Conservation (phyloP, 2,113 vertebrate genomes). For the Scomber colias region DNA sequence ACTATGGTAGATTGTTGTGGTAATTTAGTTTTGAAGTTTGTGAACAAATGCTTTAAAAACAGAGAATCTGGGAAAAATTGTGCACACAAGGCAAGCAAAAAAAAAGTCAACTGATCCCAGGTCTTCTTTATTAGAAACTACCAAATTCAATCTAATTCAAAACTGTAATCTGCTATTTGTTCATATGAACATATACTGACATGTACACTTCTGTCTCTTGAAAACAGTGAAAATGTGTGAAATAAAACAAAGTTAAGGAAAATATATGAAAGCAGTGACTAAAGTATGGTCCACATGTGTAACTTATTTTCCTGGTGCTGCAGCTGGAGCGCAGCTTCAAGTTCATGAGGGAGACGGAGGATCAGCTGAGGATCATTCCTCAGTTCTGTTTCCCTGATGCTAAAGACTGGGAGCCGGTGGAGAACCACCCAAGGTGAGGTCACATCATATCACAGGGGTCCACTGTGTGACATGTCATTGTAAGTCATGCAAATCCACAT, state of each 20-base stretch:
- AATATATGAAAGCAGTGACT: not conserved
- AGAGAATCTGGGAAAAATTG: no score
- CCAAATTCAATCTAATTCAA: no score
- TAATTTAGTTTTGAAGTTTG: no score
- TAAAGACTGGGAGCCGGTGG: conserved; percentile 91
- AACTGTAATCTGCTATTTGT: not conserved
- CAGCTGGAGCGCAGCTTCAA: conserved; percentile 92
- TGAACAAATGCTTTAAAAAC: no score
- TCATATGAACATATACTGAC: not conserved
- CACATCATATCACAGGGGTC: not conserved
- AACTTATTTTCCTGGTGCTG: not conserved
- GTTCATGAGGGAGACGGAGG: conserved; percentile 92
- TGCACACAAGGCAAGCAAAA: no score
- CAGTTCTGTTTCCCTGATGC: conserved; percentile 95
- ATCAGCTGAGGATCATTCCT: conserved; percentile 93
- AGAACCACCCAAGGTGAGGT: conserved; percentile 88
- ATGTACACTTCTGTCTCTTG: not conserved
- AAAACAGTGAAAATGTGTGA: not conserved
- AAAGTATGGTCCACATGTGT: not conserved
- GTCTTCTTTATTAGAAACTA: no score
- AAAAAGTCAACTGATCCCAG: no score
- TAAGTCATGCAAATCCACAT: no score
- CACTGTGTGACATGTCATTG: no score
- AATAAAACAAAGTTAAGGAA: not conserved
- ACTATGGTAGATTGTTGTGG: no score